Evolutionary conservation across 2,113 vertebrate species (phyloP), one percentile per base, ranked within the genome.

Genomic region (Rhinolophus ferrumequinum): DNA sequence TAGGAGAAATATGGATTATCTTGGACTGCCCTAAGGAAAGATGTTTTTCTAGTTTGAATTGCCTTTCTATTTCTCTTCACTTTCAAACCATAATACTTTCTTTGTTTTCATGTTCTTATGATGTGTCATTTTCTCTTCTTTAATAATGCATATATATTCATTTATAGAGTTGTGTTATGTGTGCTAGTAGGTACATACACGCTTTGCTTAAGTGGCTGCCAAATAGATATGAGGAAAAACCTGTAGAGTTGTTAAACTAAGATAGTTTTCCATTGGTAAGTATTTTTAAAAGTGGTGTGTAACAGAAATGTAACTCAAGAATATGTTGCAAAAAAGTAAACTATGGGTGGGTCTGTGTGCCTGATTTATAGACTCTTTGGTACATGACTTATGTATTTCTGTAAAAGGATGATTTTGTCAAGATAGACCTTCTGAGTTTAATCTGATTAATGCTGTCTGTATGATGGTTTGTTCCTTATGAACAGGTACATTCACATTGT

Each of bases 401-500:
- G 33, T 98, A 96, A 97, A 98, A 94, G 19, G 83, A 93, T 94
- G 35, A 80, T 97, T 98, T 98, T 98, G 69, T 97, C 91, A 97
- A 88, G 79, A 94, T 97, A 98, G 97, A 98, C 52, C 93, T 97
- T 77, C 96, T 97, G 90, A 95, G 80, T 93, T 96, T 98, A 98
- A 98, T 98, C 79, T 98, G 81, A 96, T 98, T 98, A 98, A 44
- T 95, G 60, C 93, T 77, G 47, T 56, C 92, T 97, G 95, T 98
- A 95, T 97, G 97, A 96, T 96, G 70, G 75, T 97, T 98, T 98
- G 56, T 88, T 97, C 85, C 98, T 98, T 98, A 95, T 97, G 97
- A 97, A 97, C 83, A 98, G 72, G 96, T 98, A 96, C 97, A 97
- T 98, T 98, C 97, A 96, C 85, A 95, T 98, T 95, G 93, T 98